These are phyloP conservation scores for Pandemis heparana DNA, from an alignment of 2,888 invertebrate species.

Conservation along the genomic window DNA sequence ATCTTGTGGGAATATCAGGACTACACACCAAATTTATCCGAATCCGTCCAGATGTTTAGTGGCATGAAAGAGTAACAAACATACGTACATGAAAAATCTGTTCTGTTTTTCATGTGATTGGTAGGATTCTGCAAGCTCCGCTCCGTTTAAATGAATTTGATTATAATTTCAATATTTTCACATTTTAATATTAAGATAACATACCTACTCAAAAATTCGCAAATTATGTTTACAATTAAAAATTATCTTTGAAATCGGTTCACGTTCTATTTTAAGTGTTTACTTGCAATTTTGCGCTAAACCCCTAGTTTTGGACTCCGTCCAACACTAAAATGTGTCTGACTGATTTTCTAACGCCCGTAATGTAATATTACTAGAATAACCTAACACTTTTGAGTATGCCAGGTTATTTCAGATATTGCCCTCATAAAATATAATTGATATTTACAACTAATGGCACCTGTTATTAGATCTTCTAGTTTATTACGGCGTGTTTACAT, in stretches of 20 bases:
- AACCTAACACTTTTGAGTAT: background rate
- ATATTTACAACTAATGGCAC: background rate
- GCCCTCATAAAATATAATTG: background rate
- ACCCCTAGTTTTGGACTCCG: conserved; percentile 43
- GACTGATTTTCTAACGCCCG: conserved; percentile 37
- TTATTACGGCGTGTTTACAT: too few relatives aligned
- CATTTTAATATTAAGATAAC: too few relatives aligned
- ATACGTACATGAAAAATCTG: too few relatives aligned
- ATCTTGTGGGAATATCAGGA: too few relatives aligned
- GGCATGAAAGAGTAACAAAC: too few relatives aligned
- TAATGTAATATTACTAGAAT: conserved; percentile 34
- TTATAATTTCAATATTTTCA: too few relatives aligned
- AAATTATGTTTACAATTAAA: background rate
- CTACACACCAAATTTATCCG: too few relatives aligned
- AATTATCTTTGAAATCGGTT: conserved; percentile 13
- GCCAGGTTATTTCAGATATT: background rate
- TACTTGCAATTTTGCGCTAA: conserved; percentile 45
- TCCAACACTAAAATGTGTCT: conserved; percentile 44
- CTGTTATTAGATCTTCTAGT: background rate
- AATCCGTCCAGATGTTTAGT: too few relatives aligned
- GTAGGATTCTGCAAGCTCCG: too few relatives aligned
- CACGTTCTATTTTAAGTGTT: conserved; percentile 36
- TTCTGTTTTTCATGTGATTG: too few relatives aligned
- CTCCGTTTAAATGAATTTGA: too few relatives aligned
- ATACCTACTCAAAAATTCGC: too few relatives aligned